These are phyloP conservation scores for Amazona finschi DNA, from an alignment of 2,797 vertebrate genomes.

Conservation along the genomic window DNA sequence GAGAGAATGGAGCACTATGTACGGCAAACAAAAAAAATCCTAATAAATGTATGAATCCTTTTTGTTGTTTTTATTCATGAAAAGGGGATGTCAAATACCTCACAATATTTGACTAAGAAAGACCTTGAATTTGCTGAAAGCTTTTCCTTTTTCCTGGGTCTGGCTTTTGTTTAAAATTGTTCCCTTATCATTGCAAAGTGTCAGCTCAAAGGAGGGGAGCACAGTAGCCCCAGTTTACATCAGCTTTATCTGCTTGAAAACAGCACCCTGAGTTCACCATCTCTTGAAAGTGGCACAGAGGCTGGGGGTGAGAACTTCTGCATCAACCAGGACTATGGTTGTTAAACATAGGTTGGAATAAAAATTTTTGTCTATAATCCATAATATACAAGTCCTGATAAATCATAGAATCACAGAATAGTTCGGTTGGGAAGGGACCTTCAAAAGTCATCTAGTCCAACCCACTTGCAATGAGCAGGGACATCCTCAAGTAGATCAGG, in stretches of 20 bases:
- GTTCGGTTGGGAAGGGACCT: no score
- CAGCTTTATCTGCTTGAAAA: background rate
- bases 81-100: background rate
- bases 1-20: background rate
- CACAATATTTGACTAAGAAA: background rate
- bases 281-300: background rate
- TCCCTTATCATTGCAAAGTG: background rate
- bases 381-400: background rate
- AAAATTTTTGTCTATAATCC: background rate
- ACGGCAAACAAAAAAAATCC: background rate
- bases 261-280: background rate
- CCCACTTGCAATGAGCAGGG: no score
- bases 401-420: background rate
- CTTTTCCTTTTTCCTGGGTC: background rate
- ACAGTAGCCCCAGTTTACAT: background rate
- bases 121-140: background rate
- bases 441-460: no score
- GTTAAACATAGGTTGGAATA: background rate
- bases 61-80: background rate
- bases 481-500: no score
- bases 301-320: background rate
- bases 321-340: background rate
- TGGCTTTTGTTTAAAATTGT: background rate
- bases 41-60: background rate
- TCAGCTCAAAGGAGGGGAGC: background rate